Conservation (phyloP, 2,797 vertebrate genomes). For the Sebastes oblongus region DNA sequence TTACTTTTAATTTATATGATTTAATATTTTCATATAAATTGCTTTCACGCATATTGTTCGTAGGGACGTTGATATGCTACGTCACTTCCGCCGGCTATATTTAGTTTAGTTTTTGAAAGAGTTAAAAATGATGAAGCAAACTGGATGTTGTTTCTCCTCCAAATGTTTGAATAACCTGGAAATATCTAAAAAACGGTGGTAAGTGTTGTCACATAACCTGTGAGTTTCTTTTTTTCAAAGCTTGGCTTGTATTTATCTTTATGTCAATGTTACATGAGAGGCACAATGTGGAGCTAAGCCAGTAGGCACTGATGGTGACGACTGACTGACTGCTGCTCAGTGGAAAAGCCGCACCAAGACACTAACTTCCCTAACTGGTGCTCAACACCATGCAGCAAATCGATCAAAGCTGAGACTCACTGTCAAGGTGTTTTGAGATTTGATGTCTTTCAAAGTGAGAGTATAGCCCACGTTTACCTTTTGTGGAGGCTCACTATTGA, state of each 20-base stretch:
- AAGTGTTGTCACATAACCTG: background rate
- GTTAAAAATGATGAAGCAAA: background rate
- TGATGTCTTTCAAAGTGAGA: conserved; percentile 9
- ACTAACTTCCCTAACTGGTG: conserved; percentile 43
- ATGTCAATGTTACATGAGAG: background rate
- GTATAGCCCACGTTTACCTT: conserved; percentile 4
- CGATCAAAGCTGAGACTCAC: conserved; percentile 31
- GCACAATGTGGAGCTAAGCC: background rate
- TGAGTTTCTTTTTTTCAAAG: background rate
- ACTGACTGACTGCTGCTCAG: conserved; percentile 25
- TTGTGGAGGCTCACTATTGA: conserved; percentile 10
- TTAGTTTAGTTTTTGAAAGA: background rate
- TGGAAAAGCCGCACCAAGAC: conserved; percentile 38
- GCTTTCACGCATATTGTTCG: background rate
- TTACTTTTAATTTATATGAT: background rate
- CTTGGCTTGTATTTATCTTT: background rate
- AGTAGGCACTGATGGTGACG: background rate
- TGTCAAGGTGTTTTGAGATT: conserved; percentile 26
- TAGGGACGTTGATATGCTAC: background rate
- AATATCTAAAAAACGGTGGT: background rate
- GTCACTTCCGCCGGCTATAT: background rate
- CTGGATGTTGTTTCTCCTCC: background rate
- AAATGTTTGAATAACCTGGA: background rate
- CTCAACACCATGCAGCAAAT: conserved; percentile 26
- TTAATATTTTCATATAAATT: background rate